Conservation (phyloP, 2,888 invertebrate genomes). For the Melinaea marsaeus region DNA sequence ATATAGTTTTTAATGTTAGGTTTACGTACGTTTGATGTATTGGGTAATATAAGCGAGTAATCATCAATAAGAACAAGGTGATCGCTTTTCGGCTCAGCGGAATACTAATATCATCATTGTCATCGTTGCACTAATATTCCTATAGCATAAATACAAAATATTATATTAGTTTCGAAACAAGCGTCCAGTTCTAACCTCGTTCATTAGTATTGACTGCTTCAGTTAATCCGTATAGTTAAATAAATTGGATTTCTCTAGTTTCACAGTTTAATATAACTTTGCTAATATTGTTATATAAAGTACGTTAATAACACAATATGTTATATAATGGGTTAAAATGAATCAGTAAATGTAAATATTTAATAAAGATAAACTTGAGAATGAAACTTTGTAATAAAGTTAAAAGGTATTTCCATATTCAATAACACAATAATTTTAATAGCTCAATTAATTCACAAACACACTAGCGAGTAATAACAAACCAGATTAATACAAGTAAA, state of each 20-base stretch:
- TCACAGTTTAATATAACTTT: slow-evolving; percentile 7
- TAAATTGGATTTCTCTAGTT: slow-evolving; percentile 2
- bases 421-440: neutral
- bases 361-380: slow-evolving; percentile 1
- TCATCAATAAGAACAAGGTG: slow-evolving; percentile 20
- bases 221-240: no score
- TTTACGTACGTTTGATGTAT: no score
- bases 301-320: neutral
- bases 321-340: neutral
- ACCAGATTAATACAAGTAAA: slow-evolving; percentile 12
- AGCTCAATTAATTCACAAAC: neutral
- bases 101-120: slow-evolving; percentile 22
- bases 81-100: slow-evolving; percentile 15
- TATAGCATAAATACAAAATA: slow-evolving; percentile 31
- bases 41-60: neutral
- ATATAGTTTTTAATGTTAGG: no score
- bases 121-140: no score
- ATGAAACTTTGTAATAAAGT: neutral
- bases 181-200: slow-evolving; percentile 29
- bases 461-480: no score
- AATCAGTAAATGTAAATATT: neutral
- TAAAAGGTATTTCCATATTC: neutral
- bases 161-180: slow-evolving; percentile 34
- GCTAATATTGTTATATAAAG: slow-evolving; percentile 1
- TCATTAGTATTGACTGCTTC: slow-evolving; percentile 26